A percentile compares a stretch with the other conserved stretches of the same genome.
Conservation (phyloP, 2,113 vertebrate species). For the Cynoglossus semilaevis region DNA sequence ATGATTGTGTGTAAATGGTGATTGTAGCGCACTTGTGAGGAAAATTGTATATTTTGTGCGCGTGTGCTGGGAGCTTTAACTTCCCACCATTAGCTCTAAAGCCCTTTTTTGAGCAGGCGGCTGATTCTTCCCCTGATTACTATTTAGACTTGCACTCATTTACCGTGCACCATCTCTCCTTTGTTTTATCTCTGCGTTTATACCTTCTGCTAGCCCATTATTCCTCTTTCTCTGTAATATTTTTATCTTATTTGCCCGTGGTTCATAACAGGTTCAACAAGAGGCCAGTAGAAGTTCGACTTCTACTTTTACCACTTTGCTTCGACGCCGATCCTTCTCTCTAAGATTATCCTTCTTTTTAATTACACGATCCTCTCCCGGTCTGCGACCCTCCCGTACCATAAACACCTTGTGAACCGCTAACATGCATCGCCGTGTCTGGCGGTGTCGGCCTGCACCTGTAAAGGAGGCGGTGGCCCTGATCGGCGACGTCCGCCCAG, state of each 20-base stretch:
- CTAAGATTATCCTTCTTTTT: conserved; percentile 11
- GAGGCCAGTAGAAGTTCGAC: conserved; percentile 43
- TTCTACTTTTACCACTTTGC: neutral
- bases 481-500: conserved; percentile 32
- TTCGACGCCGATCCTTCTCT: neutral
- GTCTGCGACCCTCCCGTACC: neutral
- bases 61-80: conserved; percentile 82
- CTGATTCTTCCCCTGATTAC: conserved; percentile 97
- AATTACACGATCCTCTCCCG: conserved; percentile 32
- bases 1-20: conserved; percentile 32
- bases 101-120: conserved; percentile 86
- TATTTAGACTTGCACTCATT: conserved; percentile 84
- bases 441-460: conserved; percentile 32
- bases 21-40: conserved; percentile 28
- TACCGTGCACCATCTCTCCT: conserved; percentile 68
- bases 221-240: conserved; percentile 39
- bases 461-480: conserved; percentile 34
- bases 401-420: neutral
- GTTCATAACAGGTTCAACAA: conserved; percentile 49
- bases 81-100: conserved; percentile 90
- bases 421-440: conserved; percentile 1
- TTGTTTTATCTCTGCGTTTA: conserved; percentile 59
- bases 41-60: conserved; percentile 30
- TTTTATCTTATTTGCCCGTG: conserved; percentile 43
- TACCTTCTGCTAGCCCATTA: conserved; percentile 52